Base-by-base conservation (phyloP, 2,113 vertebrate genomes). In the Heterotilapia buettikoferi region DNA sequence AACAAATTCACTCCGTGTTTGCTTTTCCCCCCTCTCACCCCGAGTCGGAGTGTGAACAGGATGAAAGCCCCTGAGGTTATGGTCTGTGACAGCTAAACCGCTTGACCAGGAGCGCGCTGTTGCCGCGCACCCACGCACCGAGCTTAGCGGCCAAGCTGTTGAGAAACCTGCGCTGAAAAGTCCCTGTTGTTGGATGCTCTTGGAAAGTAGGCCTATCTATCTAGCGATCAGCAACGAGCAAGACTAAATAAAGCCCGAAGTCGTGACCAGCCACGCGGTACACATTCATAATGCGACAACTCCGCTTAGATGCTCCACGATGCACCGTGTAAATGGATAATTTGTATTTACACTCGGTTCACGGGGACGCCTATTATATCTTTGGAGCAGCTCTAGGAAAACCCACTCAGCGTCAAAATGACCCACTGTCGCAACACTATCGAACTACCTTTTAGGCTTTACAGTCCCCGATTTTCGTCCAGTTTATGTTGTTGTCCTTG, bases 91-190 rank as follows among this genome's bases (percentile, higher is more conserved):
- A 90, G 91, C 81, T 89, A 88, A 76, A 79, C 73, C 66, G 89
- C 81, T 91, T 33, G 85, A 87, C 89, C 89, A 82, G 38, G 81
- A 86, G 90, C 91, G 93, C 91, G 66, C 93, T 36, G 93, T 81
- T 88, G 80, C 89, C 89, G 85, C 93, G 92, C 94, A 91, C 91
- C 90, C 90, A 92, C 89, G 91, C 94, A 94, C 85, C 57, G 84
- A 40, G 85, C 61, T 83, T 14, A 6, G 84, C 89, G 45, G 76
- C 83, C 91, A 87, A 84, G 86, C 82, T 76, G 94, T 85, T 47
- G 84, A 85, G 52, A 87, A 33, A 86, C 59, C 83, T 18, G 84
- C 88, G 54, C 80, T 21, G 66, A 85, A 84, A 91, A 91, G 91
- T 94, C 84, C 68, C 78, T 9, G 88, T 85, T 84, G 84, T 81